Evolutionary conservation across 2,888 invertebrate species (phyloP).

Genomic region (Noctua janthina): DNA sequence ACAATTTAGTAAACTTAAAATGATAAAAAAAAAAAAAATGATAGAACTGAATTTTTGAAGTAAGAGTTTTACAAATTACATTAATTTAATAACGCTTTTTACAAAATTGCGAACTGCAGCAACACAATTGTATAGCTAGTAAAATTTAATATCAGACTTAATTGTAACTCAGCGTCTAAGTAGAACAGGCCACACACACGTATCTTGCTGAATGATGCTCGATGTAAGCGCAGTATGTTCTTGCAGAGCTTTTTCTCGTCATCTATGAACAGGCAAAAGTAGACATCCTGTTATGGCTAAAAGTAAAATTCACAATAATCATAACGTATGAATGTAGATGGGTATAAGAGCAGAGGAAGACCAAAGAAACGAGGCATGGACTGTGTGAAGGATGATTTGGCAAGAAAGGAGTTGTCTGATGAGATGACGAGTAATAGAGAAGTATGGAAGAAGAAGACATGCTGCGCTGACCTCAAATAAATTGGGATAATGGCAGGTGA

Average conservation of each 20-base stretch:
- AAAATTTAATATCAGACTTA: constrained; percentile 10
- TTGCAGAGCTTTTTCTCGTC: constrained; percentile 7
- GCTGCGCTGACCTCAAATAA: too few species aligned
- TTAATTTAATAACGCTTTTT: background rate
- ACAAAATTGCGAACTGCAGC: constrained; percentile 1
- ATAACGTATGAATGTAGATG: too few species aligned
- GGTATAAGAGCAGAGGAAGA: too few species aligned
- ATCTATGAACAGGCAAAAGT: background rate
- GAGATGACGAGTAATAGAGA: too few species aligned
- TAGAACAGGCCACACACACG: constrained; percentile 15
- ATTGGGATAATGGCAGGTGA: too few species aligned
- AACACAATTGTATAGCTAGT: constrained; percentile 22
- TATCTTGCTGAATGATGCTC: constrained; percentile 12
- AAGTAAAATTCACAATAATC: background rate
- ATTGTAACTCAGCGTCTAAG: constrained; percentile 14
- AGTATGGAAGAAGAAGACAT: too few species aligned
- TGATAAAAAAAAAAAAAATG: too few species aligned
- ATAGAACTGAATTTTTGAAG: too few species aligned
- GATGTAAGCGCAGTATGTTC: constrained; percentile 3
- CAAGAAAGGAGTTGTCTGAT: too few species aligned
- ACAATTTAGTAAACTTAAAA: too few species aligned
- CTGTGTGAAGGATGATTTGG: too few species aligned
- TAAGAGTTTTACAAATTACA: background rate
- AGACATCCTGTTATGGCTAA: background rate
- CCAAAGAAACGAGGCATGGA: too few species aligned